Evolutionary conservation across 2,113 vertebrate species (phyloP).

Genomic region (Pelvicachromis taeniatus): DNA sequence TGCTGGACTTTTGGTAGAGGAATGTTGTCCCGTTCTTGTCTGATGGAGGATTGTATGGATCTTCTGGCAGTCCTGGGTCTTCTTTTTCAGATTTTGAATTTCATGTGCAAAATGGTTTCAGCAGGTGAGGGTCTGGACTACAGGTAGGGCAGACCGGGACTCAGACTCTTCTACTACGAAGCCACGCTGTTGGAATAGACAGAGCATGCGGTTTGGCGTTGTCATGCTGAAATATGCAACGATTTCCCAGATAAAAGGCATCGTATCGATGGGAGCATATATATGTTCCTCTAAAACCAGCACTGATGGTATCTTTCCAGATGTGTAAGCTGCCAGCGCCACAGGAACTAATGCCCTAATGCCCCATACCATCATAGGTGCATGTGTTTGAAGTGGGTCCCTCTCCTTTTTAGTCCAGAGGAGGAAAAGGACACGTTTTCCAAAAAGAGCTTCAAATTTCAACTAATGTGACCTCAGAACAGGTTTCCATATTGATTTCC

Average conservation of each 20-base stretch:
- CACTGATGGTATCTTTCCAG: neutral
- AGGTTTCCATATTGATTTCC: neutral
- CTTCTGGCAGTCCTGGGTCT: neutral
- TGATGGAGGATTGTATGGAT: neutral
- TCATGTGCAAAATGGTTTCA: neutral
- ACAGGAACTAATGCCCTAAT: neutral
- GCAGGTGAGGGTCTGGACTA: neutral
- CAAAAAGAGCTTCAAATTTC: accelerated
- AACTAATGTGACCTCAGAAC: neutral
- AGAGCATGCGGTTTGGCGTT: neutral
- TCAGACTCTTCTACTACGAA: neutral
- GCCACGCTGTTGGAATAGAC: neutral
- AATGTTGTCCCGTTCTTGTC: neutral
- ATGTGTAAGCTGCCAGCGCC: neutral
- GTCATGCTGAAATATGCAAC: neutral
- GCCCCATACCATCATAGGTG: neutral
- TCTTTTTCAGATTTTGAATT: neutral
- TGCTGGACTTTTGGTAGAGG: neutral
- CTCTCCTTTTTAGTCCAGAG: accelerated
- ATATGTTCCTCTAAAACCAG: neutral
- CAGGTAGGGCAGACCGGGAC: neutral
- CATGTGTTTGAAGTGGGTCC: neutral
- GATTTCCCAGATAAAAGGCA: accelerated
- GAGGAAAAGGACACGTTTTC: accelerated
- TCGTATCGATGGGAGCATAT: neutral